Percentiles rank a stretch among this genome's conserved stretches.
These are phyloP conservation scores for Falco punctatus DNA, from an alignment of 2,113 vertebrate genomes.

Conservation along the genomic window DNA sequence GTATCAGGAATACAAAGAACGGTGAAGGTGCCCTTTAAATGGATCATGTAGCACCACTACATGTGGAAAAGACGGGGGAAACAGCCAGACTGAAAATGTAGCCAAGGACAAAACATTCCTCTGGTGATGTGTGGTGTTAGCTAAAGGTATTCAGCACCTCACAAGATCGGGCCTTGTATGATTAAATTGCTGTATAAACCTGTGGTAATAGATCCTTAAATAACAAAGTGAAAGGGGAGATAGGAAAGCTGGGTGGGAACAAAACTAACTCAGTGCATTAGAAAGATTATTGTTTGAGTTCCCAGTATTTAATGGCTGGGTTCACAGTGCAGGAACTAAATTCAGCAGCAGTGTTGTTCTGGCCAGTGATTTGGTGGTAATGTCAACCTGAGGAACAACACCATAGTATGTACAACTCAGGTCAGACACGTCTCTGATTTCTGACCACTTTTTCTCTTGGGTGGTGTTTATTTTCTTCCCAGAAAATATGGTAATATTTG, in stretches of 20 bases:
- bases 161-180: constrained; percentile 27
- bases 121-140: not conserved
- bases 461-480: constrained; percentile 59
- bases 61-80: constrained; percentile 22
- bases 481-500: constrained; percentile 47
- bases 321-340: rapidly evolving
- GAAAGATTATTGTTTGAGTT: constrained; percentile 37
- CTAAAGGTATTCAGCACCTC: constrained; percentile 32
- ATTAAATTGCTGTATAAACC: constrained; percentile 43
- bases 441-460: constrained; percentile 17
- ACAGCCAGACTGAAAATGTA: constrained; percentile 15
- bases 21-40: not conserved
- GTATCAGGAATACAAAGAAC: not conserved
- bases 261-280: not conserved
- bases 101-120: constrained; percentile 58
- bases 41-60: not conserved
- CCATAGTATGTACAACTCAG: not conserved
- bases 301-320: not conserved
- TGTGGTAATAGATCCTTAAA: constrained; percentile 42
- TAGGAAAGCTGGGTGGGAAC: constrained; percentile 44
- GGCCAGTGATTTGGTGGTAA: not conserved
- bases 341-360: not conserved
- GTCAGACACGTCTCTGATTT: constrained; percentile 48
- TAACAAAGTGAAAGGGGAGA: constrained; percentile 45
- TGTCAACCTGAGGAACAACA: constrained; percentile 10